Base-by-base conservation (phyloP, 2,797 vertebrate species). In the Cirrhinus mrigala region DNA sequence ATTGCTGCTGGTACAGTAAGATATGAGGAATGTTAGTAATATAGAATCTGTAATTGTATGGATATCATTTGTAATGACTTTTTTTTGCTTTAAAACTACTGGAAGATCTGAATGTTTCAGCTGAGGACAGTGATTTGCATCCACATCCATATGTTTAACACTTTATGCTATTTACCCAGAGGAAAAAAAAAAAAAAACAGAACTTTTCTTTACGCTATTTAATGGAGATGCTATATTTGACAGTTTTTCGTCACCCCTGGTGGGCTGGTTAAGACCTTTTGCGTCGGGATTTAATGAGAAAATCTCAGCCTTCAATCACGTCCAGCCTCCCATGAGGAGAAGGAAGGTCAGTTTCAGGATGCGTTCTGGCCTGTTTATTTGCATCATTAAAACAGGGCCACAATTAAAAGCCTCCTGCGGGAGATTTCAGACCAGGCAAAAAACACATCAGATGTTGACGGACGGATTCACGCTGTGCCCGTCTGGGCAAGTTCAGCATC, bases 241-340 rank as follows among this genome's bases (percentile, higher is more conserved):
- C 82, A 64, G 60, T 56, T 82, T 29, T 62, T 69, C 24, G 52
- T 66, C 79, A 11, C 78, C 77, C 77, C 70, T 54, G 84, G 74
- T 84, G 60, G 33, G 79, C 33, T 62, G 48, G 24, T 69, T 70
- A 69, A 80, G 86, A 85, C 70, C 83, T 64, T 75, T 33, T 2
- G 54, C 70, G 68, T 82, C 20, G 56, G 85, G 20, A 81, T 76
- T 85, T 88, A 85, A 88, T 88, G 83, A 88, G 83, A 86, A 85
- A 85, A 64, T 86, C 79, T 66, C 82, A 85, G 69, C 78, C 81
- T 79, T 73, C 82, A 58, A 70, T 82, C 84, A 83, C n/a, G 27
- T 77, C 62, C 40, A 68, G 27, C 82, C 71, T 84, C 87, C 85
- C 27, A 58, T 46, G 37, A 84, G 68, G 56, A 77, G 27, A 84